Conservation (phyloP, 2,113 vertebrate genomes). For the Acanthisitta chloris region DNA sequence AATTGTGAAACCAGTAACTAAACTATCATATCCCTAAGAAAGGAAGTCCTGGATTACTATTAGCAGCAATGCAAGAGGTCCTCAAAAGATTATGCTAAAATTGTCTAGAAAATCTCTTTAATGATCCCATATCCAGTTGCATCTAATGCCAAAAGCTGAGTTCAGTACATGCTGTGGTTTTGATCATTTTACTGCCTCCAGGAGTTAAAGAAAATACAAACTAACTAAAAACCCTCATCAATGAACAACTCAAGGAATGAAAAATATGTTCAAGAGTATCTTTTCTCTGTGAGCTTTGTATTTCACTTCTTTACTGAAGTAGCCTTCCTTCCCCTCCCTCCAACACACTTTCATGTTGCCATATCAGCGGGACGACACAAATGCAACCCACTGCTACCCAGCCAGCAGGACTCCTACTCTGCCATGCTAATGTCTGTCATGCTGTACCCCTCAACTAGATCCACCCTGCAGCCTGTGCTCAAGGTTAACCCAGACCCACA, state of each 20-base stretch:
- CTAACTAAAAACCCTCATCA: not conserved
- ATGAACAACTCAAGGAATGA: not conserved
- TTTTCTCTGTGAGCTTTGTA: not conserved
- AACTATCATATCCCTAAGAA: not conserved
- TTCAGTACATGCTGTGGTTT: not conserved
- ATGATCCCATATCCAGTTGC: not conserved
- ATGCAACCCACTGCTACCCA: not conserved
- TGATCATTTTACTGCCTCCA: not conserved
- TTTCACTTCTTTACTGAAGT: not conserved
- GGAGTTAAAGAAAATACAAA: not conserved
- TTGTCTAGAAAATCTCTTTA: not conserved
- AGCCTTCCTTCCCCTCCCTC: not conserved
- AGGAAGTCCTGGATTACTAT: not conserved
- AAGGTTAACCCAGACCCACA: not conserved
- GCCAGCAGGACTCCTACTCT: rapidly evolving
- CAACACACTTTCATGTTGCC: not conserved
- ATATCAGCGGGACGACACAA: not conserved
- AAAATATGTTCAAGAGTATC: not conserved
- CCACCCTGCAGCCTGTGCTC: not conserved
- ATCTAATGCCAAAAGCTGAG: not conserved
- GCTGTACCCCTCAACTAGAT: not conserved
- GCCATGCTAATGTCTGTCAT: rapidly evolving
- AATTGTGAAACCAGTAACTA: not conserved
- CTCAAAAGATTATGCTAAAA: not conserved
- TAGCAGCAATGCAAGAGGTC: not conserved